phyloP scores from a whole-genome alignment of 2,113 vertebrate genomes.

The Amblyornis subalaris region DNA sequence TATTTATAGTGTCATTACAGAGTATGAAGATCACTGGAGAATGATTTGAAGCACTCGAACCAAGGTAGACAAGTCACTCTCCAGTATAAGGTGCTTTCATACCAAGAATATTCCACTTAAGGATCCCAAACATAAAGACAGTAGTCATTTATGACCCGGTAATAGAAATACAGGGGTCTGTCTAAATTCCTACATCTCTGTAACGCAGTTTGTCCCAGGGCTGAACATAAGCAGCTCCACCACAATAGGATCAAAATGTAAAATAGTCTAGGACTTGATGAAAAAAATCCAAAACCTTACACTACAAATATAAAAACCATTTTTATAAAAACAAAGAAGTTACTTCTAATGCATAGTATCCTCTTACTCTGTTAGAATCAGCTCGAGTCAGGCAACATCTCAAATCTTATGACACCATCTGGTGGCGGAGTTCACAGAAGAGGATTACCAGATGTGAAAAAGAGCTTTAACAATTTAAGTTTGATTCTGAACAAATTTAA shows the following conservation, averaged over 20 bases:
- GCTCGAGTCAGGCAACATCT: background rate
- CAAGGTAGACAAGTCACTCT: background rate
- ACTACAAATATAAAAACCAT: background rate
- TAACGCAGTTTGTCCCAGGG: background rate
- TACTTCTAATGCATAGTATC: background rate
- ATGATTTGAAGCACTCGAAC: background rate
- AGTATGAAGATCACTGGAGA: background rate
- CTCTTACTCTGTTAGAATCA: background rate
- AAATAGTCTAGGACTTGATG: background rate
- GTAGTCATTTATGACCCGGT: background rate
- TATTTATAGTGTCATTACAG: background rate
- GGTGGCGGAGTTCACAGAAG: constrained; percentile 10
- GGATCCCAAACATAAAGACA: background rate
- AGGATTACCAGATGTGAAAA: background rate
- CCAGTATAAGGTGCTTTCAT: background rate
- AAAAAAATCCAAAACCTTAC: background rate
- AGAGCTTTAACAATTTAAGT: background rate
- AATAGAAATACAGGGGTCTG: background rate
- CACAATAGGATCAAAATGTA: background rate
- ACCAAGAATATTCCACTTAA: background rate
- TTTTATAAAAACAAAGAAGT: background rate
- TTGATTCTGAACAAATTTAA: background rate
- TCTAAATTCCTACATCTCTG: background rate
- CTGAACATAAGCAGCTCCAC: background rate
- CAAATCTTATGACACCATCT: constrained; percentile 31